Conservation (phyloP, 2,797 vertebrate genomes). For the Bufotes viridis region DNA sequence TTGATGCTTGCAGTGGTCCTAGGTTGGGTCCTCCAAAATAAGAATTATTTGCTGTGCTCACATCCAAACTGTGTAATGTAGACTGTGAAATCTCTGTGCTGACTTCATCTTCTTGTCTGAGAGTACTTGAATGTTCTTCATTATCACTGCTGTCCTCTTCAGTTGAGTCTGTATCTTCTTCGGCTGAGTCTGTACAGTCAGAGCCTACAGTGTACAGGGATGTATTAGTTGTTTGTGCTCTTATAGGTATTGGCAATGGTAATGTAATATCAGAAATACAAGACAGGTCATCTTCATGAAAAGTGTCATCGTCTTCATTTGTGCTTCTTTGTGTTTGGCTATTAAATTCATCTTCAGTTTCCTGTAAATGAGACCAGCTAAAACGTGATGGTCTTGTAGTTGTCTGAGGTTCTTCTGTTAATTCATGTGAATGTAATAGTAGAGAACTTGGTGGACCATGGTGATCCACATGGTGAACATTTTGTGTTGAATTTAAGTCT, state of each 20-base stretch:
- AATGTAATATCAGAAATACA: conserved; percentile 32
- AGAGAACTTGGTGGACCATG: background rate
- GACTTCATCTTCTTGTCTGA: background rate
- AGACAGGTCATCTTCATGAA: background rate
- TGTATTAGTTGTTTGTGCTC: background rate
- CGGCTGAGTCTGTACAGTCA: background rate
- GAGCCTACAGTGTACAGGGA: background rate
- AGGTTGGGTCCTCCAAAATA: background rate
- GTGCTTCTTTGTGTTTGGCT: conserved; percentile 36
- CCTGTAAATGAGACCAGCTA: conserved; percentile 32
- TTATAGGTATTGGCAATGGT: conserved; percentile 6
- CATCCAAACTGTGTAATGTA: background rate
- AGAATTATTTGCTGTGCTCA: conserved; percentile 18
- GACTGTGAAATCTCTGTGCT: background rate
- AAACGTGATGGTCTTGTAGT: background rate
- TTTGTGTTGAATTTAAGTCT: background rate
- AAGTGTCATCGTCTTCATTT: conserved; percentile 24
- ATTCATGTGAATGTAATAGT: background rate
- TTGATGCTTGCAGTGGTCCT: conserved; percentile 10
- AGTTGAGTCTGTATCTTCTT: background rate
- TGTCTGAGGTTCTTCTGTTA: background rate
- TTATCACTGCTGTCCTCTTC: conserved; percentile 8
- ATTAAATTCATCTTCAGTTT: conserved; percentile 64
- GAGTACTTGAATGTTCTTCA: conserved; percentile 4
- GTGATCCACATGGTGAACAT: background rate